A percentile compares a stretch with the other conserved stretches of the same genome.
Evolutionary conservation across 2,113 vertebrate species (phyloP).

Genomic region (Pangasianodon gigas): DNA sequence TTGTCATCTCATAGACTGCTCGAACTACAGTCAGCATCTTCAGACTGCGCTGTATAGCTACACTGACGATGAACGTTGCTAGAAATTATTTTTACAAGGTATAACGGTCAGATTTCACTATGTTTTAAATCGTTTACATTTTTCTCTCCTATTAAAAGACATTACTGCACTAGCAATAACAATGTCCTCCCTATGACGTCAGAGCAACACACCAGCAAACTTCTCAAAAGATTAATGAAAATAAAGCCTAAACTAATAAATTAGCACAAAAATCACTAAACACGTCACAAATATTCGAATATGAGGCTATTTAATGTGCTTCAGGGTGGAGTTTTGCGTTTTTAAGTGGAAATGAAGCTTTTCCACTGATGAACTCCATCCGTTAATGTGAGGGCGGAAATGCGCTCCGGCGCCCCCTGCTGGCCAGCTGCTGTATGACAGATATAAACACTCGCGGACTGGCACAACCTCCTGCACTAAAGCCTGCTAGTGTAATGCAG

Average conservation of each 20-base stretch:
- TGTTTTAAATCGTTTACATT: background rate
- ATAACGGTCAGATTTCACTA: background rate
- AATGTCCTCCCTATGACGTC: background rate
- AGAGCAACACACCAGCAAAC: background rate
- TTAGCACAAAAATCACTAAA: background rate
- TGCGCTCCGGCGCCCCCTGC: conserved; percentile 21
- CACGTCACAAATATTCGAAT: background rate
- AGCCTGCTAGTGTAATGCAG: background rate
- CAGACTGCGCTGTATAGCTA: background rate
- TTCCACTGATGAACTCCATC: background rate
- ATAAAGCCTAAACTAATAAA: background rate
- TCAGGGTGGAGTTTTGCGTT: background rate
- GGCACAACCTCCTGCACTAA: background rate
- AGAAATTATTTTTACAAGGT: background rate
- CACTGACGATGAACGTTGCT: background rate
- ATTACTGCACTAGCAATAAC: background rate
- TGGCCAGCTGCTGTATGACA: background rate
- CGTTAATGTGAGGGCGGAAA: conserved; percentile 32
- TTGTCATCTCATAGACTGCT: background rate
- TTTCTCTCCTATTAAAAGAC: background rate
- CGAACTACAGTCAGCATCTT: background rate
- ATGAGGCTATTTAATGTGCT: background rate
- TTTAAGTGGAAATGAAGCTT: no score
- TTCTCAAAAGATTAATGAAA: no score
- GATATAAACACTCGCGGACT: conserved; percentile 13